Conservation (phyloP, 2,797 vertebrate genomes). For the Petrocephalus sullivani region DNA sequence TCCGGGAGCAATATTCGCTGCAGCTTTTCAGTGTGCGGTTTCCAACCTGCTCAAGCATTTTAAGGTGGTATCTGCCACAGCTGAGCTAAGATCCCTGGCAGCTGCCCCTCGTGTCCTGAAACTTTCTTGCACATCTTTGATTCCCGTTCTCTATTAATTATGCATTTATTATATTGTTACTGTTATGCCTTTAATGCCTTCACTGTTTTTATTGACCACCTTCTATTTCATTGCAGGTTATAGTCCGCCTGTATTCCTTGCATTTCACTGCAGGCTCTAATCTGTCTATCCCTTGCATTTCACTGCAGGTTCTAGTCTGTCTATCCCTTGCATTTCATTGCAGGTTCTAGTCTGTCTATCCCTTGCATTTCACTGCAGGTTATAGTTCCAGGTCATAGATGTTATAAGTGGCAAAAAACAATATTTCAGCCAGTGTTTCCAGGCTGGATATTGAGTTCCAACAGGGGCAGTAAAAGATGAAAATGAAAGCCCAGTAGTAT, state of each 20-base stretch:
- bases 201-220: not conserved
- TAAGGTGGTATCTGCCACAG: not conserved
- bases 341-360: not conserved
- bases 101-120: not conserved
- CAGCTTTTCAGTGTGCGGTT: not conserved
- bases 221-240: not conserved
- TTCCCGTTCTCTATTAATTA: not conserved
- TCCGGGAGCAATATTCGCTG: not conserved
- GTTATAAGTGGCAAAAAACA: not conserved
- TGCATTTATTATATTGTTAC: not conserved
- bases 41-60: not conserved
- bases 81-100: not conserved
- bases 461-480: slow-evolving; percentile 9
- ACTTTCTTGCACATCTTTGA: not conserved
- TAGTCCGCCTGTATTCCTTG: not conserved
- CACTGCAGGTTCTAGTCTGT: no score
- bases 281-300: not conserved
- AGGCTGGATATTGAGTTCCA: not conserved
- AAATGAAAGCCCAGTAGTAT: slow-evolving; percentile 21
- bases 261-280: not conserved
- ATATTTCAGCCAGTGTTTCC: slow-evolving; percentile 6
- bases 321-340: not conserved
- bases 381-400: slow-evolving; percentile 13
- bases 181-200: not conserved
- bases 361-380: not conserved